phyloP scores from a whole-genome alignment of 2,888 invertebrate genomes.

The Drosophila lacicola region DNA sequence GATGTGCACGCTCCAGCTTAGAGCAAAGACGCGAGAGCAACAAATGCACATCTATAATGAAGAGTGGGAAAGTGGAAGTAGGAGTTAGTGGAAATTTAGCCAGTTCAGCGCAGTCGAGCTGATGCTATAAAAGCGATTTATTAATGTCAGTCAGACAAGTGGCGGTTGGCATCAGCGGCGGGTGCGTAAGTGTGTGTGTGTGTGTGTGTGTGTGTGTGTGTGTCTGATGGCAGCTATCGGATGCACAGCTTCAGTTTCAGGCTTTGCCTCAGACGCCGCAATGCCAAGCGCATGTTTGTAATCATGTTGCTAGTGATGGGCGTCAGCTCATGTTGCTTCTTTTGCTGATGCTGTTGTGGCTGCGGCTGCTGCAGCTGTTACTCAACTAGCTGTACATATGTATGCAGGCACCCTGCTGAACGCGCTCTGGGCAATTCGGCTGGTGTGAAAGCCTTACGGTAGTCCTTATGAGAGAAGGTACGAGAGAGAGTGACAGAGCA shows the following conservation, averaged over 20 bases:
- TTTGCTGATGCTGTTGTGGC: constrained; percentile 35
- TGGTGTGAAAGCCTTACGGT: not conserved
- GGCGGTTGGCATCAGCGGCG: constrained; percentile 57
- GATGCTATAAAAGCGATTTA: constrained; percentile 78
- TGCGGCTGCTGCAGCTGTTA: constrained; percentile 51
- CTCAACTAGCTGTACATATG: constrained; percentile 20
- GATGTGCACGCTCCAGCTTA: constrained; percentile 43
- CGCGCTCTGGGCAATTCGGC: constrained; percentile 14
- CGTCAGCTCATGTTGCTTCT: constrained; percentile 65
- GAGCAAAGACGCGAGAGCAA: constrained; percentile 51
- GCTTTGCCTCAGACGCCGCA: constrained; percentile 27
- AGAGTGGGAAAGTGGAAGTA: constrained; percentile 9
- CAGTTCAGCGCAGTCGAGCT: constrained; percentile 50
- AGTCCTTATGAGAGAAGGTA: not conserved
- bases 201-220: constrained; percentile 1
- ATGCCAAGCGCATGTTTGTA: constrained; percentile 67
- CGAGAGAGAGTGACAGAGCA: not conserved
- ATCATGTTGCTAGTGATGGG: constrained; percentile 69
- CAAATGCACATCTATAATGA: constrained; percentile 14
- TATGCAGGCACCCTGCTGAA: constrained; percentile 6
- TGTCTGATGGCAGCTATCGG: constrained; percentile 24
- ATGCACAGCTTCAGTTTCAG: constrained; percentile 37
- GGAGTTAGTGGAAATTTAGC: constrained; percentile 33
- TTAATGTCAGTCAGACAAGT: constrained; percentile 78
- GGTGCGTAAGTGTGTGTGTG: not conserved